Evolutionary conservation across 2,113 vertebrate genomes (phyloP).

Genomic region (Turnix velox): DNA sequence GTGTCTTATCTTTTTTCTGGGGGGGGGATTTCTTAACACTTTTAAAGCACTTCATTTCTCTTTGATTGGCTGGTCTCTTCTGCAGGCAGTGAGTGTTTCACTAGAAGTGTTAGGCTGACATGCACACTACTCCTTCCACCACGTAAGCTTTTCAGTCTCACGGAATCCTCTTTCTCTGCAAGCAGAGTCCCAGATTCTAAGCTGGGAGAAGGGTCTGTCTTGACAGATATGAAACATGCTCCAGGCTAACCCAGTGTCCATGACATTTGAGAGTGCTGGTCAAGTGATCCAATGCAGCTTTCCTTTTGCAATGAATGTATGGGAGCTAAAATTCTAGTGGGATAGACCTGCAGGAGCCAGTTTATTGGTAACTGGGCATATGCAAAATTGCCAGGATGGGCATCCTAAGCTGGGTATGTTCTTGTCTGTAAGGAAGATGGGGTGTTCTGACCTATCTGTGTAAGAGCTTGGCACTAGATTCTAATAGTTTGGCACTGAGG

Average conservation of each 20-base stretch:
- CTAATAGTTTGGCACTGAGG: not conserved
- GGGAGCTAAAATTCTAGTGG: not conserved
- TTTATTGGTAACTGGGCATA: not conserved
- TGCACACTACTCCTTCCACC: not conserved
- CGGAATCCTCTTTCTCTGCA: not conserved
- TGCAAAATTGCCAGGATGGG: not conserved
- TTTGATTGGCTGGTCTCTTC: not conserved
- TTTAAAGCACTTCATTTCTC: not conserved
- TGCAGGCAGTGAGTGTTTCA: not conserved
- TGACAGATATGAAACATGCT: not conserved
- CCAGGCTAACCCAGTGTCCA: not conserved
- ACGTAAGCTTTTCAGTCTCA: not conserved
- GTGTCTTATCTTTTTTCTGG: conserved; percentile 30
- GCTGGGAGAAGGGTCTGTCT: not conserved
- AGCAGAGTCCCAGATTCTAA: not conserved
- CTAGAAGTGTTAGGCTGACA: not conserved
- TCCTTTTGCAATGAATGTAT: not conserved
- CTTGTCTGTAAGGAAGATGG: not conserved
- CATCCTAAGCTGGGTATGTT: not conserved
- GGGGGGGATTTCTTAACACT: not conserved
- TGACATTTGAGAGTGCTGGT: not conserved
- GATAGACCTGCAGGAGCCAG: not conserved
- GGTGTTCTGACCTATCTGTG: not conserved
- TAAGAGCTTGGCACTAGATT: not conserved
- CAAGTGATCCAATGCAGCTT: not conserved